Conservation (phyloP, 2,888 invertebrate genomes). For the Papilio elwesi region DNA sequence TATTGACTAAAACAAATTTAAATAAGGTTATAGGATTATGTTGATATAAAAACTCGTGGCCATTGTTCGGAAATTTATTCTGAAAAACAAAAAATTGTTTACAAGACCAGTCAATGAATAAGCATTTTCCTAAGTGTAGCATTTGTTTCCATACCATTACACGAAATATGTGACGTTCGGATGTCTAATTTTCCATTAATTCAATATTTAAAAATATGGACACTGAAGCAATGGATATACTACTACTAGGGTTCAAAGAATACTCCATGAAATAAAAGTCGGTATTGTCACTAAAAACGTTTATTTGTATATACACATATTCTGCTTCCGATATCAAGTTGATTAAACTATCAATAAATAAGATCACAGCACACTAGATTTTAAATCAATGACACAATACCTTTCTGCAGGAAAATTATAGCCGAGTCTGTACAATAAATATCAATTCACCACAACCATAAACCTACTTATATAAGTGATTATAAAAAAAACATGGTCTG, state of each 20-base stretch:
- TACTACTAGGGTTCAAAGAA: no score
- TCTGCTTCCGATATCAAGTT: neutral
- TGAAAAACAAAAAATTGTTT: slow-evolving; percentile 15
- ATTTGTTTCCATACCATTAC: slow-evolving; percentile 8
- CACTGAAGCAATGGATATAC: no score
- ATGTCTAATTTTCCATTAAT: no score
- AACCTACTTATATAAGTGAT: slow-evolving; percentile 27
- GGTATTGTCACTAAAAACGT: neutral
- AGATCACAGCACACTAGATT: neutral
- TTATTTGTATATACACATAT: neutral
- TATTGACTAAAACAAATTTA: no score
- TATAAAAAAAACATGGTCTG: slow-evolving; percentile 30
- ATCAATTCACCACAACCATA: slow-evolving; percentile 21
- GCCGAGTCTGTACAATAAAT: slow-evolving; percentile 6
- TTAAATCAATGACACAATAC: slow-evolving; percentile 13
- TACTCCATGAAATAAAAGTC: neutral
- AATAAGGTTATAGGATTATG: slow-evolving; percentile 14
- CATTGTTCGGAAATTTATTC: slow-evolving; percentile 15
- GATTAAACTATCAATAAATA: neutral
- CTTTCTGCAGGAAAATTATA: neutral
- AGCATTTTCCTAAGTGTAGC: neutral
- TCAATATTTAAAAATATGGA: no score
- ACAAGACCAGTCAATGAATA: slow-evolving; percentile 7
- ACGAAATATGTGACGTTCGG: slow-evolving; percentile 4
- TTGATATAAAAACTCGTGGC: slow-evolving; percentile 8